These are phyloP conservation scores for Mesembrinibis cayennensis DNA, from an alignment of 2,113 vertebrate species.

Conservation along the genomic window DNA sequence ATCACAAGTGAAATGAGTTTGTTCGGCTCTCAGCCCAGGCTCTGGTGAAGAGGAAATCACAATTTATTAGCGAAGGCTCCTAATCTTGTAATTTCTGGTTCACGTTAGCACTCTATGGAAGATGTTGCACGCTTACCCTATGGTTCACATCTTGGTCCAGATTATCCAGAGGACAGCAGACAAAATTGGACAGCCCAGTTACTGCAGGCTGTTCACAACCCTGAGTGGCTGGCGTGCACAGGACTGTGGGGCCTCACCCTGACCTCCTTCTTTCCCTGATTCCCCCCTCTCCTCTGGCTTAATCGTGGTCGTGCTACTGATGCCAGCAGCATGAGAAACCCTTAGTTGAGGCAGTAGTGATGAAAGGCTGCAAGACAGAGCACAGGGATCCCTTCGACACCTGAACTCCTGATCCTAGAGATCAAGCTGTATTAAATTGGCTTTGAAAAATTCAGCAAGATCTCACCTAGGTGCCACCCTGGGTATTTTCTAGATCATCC, in stretches of 20 bases:
- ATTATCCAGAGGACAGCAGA: neutral
- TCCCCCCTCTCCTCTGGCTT: neutral
- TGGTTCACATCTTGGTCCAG: neutral
- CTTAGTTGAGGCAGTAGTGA: neutral
- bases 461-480: neutral
- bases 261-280: neutral
- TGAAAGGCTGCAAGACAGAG: neutral
- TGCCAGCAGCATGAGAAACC: neutral
- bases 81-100: neutral
- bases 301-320: neutral
- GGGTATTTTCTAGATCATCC: neutral
- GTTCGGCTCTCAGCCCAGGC: neutral
- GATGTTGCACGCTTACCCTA: accelerated
- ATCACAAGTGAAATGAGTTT: constrained; percentile 49
- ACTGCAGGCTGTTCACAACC: neutral
- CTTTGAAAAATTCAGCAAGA: neutral
- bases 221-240: accelerated
- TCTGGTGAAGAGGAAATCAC: neutral
- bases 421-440: neutral
- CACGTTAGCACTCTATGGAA: neutral
- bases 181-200: neutral
- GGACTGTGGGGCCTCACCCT: neutral
- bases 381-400: neutral
- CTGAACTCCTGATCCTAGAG: neutral
- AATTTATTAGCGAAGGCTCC: neutral